Percentiles rank a stretch among this genome's conserved stretches.
Conservation (phyloP, 2,113 vertebrate genomes). For the Manacus vitellinus region DNA sequence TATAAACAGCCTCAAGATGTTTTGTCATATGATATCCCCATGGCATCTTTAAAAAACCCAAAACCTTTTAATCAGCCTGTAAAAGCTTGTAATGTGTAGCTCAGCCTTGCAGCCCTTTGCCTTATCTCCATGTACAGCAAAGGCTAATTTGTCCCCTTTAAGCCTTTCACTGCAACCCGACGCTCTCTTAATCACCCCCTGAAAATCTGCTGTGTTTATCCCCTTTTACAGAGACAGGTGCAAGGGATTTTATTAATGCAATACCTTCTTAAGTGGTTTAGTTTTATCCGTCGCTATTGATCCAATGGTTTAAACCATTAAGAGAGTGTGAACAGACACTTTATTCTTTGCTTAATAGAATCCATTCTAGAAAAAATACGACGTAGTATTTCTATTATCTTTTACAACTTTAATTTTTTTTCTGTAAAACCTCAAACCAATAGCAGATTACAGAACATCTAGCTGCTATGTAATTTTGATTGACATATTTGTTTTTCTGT, state of each 20-base stretch:
- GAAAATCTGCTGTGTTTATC: slow-evolving; percentile 58
- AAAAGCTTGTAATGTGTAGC: slow-evolving; percentile 28
- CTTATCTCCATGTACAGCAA: slow-evolving; percentile 48
- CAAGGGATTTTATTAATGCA: slow-evolving; percentile 50
- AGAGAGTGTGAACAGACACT: neutral
- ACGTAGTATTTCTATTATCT: neutral
- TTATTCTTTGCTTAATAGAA: slow-evolving; percentile 25
- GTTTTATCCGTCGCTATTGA: slow-evolving; percentile 61
- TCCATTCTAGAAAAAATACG: neutral
- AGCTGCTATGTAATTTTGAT: neutral
- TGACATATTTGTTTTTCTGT: neutral
- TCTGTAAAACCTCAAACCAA: neutral
- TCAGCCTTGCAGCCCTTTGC: slow-evolving; percentile 15
- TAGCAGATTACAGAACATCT: neutral
- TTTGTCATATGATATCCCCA: slow-evolving; percentile 50
- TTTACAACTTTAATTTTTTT: neutral
- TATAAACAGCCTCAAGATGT: slow-evolving; percentile 56
- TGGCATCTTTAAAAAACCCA: neutral
- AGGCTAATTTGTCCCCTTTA: slow-evolving; percentile 53
- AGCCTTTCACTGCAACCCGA: slow-evolving; percentile 42
- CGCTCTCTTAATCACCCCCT: slow-evolving; percentile 55
- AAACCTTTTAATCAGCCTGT: slow-evolving; percentile 52
- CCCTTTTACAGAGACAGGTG: slow-evolving; percentile 41
- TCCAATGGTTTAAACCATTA: slow-evolving; percentile 58
- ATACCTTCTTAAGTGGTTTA: slow-evolving; percentile 59